Conservation (phyloP, 1,140 invertebrate genomes). For the Phenacoccus solenopsis region DNA sequence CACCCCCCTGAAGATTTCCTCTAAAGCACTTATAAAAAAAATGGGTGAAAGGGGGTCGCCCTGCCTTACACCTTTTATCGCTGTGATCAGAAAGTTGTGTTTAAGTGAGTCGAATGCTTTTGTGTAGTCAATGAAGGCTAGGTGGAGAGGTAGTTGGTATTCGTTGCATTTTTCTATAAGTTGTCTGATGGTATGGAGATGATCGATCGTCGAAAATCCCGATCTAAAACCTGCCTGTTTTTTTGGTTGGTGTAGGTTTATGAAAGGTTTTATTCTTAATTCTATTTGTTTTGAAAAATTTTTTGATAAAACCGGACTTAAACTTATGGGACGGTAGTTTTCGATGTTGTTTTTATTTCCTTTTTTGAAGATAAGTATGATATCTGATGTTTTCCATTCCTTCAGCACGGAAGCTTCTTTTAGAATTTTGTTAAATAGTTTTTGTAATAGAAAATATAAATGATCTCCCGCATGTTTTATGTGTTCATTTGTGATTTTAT, state of each 20-base stretch:
- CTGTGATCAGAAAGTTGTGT: not conserved
- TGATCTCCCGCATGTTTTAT: not conserved
- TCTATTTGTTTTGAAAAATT: slow-evolving; percentile 25
- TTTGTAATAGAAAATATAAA: not conserved
- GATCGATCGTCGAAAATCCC: slow-evolving; percentile 24
- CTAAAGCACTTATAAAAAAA: slow-evolving; percentile 24
- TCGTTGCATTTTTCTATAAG: slow-evolving; percentile 22
- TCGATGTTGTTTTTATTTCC: slow-evolving; percentile 27
- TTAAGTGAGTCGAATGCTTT: slow-evolving; percentile 19
- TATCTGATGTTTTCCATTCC: slow-evolving; percentile 27
- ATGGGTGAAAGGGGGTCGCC: slow-evolving; percentile 24
- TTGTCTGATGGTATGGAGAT: slow-evolving; percentile 19
- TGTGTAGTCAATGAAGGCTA: slow-evolving; percentile 18
- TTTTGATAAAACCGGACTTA: slow-evolving; percentile 29
- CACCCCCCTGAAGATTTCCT: slow-evolving; percentile 25
- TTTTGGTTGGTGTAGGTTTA: slow-evolving; percentile 29
- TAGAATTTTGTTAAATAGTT: slow-evolving; percentile 19
- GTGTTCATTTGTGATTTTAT: slow-evolving; percentile 18
- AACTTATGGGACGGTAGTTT: slow-evolving; percentile 32
- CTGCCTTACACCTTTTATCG: slow-evolving; percentile 20
- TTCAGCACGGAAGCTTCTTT: slow-evolving; percentile 26
- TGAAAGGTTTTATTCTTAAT: slow-evolving; percentile 23
- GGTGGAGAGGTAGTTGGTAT: slow-evolving; percentile 10
- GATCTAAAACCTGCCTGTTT: slow-evolving; percentile 32
- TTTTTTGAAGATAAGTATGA: slow-evolving; percentile 31